A percentile compares a stretch with the other conserved stretches of the same genome.
Conservation (phyloP, 1,140 invertebrate species). For the Microplitis mediator region DNA sequence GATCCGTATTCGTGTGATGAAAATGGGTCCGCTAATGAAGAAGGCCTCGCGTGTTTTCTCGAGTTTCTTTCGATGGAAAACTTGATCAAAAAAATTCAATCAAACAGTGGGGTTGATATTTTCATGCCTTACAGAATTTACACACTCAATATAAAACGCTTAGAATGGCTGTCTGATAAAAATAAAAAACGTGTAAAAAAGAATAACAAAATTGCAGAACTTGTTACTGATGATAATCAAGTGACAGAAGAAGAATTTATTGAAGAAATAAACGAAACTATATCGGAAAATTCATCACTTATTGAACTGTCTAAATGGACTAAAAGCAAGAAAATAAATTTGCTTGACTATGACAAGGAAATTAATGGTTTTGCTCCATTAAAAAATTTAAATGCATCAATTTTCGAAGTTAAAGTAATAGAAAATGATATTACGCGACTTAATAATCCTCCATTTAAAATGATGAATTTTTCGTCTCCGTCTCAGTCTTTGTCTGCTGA, state of each 20-base stretch:
- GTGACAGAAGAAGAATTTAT: background rate
- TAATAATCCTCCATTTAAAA: constrained; percentile 38
- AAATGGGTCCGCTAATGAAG: constrained; percentile 30
- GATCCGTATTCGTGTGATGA: constrained; percentile 55
- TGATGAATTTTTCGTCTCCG: background rate
- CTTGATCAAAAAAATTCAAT: constrained; percentile 42
- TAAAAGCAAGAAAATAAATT: constrained; percentile 12
- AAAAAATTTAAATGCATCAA: constrained; percentile 42
- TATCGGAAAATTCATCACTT: constrained; percentile 36
- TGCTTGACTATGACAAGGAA: background rate
- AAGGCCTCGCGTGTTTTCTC: constrained; percentile 46
- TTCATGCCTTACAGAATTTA: constrained; percentile 46
- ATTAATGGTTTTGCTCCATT: constrained; percentile 40
- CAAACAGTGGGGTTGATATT: constrained; percentile 34
- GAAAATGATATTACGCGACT: constrained; percentile 48
- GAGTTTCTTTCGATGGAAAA: constrained; percentile 34
- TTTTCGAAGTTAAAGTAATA: constrained; percentile 47
- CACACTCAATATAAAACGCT: constrained; percentile 43
- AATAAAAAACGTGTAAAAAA: background rate
- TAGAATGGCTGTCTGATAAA: constrained; percentile 34
- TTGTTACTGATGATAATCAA: background rate
- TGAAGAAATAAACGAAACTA: constrained; percentile 7
- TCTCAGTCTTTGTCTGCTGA: too few species aligned
- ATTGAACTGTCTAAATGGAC: constrained; percentile 48
- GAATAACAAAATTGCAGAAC: background rate